phyloP scores from a whole-genome alignment of 1,140 invertebrate genomes.

The Nasonia giraulti region DNA sequence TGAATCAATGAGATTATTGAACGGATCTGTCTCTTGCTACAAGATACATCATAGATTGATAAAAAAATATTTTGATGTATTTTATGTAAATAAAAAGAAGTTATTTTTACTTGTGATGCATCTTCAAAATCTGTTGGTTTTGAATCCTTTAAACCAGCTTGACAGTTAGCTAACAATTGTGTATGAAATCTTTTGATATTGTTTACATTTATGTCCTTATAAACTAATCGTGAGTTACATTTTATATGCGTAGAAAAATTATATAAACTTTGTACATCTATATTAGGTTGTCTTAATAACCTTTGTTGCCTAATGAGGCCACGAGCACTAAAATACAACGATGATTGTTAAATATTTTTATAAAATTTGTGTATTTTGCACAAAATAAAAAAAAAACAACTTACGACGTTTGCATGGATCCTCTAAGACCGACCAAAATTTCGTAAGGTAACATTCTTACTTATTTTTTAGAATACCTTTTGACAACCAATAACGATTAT shows the following conservation, averaged over 20 bases:
- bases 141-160: background rate
- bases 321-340: conserved; percentile 25
- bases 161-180: background rate
- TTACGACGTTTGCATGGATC: conserved; percentile 31
- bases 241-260: conserved; percentile 16
- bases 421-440: conserved; percentile 29
- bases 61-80: background rate
- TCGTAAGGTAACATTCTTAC: conserved; percentile 47
- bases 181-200: conserved; percentile 23
- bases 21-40: background rate
- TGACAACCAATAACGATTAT: background rate
- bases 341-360: background rate
- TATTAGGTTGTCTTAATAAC: conserved; percentile 2
- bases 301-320: conserved; percentile 14
- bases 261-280: background rate
- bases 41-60: background rate
- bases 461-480: background rate
- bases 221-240: background rate
- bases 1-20: background rate
- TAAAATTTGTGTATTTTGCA: background rate
- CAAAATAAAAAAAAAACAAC: background rate
- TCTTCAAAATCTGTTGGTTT: background rate
- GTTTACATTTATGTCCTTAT: conserved; percentile 16
- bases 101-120: background rate
- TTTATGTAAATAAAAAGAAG: background rate